A percentile compares a stretch with the other conserved stretches of the same genome.
Conservation (phyloP, 2,797 vertebrate species). For the Thamnophis elegans region DNA sequence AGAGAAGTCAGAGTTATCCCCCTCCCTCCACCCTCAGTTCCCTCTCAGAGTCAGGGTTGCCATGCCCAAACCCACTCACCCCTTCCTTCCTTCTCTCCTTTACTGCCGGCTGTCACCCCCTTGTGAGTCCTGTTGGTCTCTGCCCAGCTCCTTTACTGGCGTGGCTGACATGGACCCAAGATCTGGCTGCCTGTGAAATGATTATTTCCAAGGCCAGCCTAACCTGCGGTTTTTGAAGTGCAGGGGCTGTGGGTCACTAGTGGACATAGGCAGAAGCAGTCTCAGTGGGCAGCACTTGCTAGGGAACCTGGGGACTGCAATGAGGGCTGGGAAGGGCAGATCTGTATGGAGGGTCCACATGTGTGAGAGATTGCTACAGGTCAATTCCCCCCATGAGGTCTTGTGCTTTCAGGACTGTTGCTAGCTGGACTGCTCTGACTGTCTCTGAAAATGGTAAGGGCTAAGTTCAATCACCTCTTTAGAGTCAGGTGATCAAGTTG, state of each 20-base stretch:
- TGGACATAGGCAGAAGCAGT: neutral
- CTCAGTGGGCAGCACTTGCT: neutral
- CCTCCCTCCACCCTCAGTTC: no score
- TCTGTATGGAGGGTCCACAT: no score
- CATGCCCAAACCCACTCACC: neutral
- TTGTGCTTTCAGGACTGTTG: neutral
- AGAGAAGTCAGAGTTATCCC: neutral
- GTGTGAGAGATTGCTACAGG: no score
- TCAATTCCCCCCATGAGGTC: neutral
- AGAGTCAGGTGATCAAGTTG: neutral
- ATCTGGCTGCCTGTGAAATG: neutral
- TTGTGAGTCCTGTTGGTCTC: neutral
- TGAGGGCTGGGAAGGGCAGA: neutral
- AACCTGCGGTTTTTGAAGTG: no score
- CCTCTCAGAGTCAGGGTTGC: neutral
- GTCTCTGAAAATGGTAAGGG: neutral
- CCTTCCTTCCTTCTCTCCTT: no score
- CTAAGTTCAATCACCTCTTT: neutral
- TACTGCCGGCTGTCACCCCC: neutral
- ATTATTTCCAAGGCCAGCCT: neutral
- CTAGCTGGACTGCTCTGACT: conserved; percentile 5
- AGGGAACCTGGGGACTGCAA: no score
- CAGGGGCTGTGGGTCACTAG: neutral
- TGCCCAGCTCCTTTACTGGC: no score
- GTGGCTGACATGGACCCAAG: neutral